A percentile compares a stretch with the other conserved stretches of the same genome.
Conservation (phyloP, 92 coral and sea anemone genomes). For the Epizoanthus scotinus region DNA sequence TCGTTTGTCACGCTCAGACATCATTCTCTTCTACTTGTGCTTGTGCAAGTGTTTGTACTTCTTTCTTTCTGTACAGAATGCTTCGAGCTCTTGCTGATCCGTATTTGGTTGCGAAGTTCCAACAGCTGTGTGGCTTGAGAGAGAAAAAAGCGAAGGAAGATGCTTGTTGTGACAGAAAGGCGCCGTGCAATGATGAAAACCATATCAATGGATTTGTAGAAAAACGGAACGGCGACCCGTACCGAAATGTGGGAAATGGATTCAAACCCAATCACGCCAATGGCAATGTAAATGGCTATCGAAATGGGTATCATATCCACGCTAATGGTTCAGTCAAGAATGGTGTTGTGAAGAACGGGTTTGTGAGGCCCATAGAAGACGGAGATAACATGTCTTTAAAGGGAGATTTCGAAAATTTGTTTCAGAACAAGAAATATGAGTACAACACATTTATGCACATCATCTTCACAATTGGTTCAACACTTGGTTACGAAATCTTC, state of each 20-base stretch:
- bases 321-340: slow-evolving; percentile 43
- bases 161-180: neutral
- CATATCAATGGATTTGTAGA: slow-evolving; percentile 50
- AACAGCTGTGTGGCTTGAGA: slow-evolving; percentile 77
- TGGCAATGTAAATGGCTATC: slow-evolving; percentile 50
- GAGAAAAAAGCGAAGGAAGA: slow-evolving; percentile 49
- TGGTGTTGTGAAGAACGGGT: slow-evolving; percentile 47
- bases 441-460: slow-evolving; percentile 78
- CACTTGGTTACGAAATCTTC: slow-evolving; percentile 90
- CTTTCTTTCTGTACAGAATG: slow-evolving; percentile 50
- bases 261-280: neutral
- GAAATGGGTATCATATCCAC: slow-evolving; percentile 41
- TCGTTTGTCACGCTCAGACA: slow-evolving; percentile 15
- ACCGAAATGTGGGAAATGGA: no score
- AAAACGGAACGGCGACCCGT: slow-evolving; percentile 30
- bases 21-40: neutral
- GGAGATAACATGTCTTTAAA: slow-evolving; percentile 39
- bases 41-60: neutral
- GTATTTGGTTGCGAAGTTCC: slow-evolving; percentile 81
- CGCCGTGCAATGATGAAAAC: slow-evolving; percentile 44
- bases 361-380: slow-evolving; percentile 48
- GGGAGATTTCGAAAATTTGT: slow-evolving; percentile 35
- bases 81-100: slow-evolving; percentile 88
- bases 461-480: slow-evolving; percentile 81
- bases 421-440: slow-evolving; percentile 44